phyloP scores from a whole-genome alignment of 1,140 invertebrate genomes.

The Sminthurides bifidus region DNA sequence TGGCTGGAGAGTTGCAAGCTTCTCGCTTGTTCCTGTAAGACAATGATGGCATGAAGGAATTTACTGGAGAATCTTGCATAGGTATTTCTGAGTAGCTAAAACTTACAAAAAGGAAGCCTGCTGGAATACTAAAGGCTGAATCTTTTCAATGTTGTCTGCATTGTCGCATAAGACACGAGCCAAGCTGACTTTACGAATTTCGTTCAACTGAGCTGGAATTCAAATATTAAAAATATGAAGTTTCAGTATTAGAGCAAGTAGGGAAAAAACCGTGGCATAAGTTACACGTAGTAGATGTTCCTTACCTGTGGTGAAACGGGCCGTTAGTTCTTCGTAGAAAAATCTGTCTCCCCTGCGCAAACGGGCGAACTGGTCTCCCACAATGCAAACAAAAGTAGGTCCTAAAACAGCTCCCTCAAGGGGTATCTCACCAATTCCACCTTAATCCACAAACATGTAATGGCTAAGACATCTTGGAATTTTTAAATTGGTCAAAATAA shows the following conservation, averaged over 20 bases:
- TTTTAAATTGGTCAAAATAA: too few species aligned
- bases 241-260: not conserved
- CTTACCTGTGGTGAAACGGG: conserved; percentile 41
- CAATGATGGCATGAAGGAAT: not conserved
- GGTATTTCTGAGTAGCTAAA: too few species aligned
- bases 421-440: conserved; percentile 44
- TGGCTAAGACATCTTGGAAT: not conserved
- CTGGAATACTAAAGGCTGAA: conserved; percentile 45
- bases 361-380: conserved; percentile 46
- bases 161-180: conserved; percentile 48
- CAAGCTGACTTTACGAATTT: conserved; percentile 44
- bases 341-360: conserved; percentile 43
- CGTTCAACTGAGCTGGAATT: conserved; percentile 41
- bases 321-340: conserved; percentile 44
- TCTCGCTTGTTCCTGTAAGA: conserved; percentile 39
- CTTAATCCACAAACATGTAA: too few species aligned
- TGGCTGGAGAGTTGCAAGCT: conserved; percentile 36
- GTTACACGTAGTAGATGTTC: not conserved
- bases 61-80: conserved; percentile 5
- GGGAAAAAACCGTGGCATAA: not conserved
- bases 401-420: conserved; percentile 43
- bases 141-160: conserved; percentile 41
- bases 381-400: conserved; percentile 39
- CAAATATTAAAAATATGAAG: not conserved
- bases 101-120: conserved; percentile 39